These are phyloP conservation scores for Condylura cristata DNA, from an alignment of 2,113 vertebrate genomes.

Conservation along the genomic window DNA sequence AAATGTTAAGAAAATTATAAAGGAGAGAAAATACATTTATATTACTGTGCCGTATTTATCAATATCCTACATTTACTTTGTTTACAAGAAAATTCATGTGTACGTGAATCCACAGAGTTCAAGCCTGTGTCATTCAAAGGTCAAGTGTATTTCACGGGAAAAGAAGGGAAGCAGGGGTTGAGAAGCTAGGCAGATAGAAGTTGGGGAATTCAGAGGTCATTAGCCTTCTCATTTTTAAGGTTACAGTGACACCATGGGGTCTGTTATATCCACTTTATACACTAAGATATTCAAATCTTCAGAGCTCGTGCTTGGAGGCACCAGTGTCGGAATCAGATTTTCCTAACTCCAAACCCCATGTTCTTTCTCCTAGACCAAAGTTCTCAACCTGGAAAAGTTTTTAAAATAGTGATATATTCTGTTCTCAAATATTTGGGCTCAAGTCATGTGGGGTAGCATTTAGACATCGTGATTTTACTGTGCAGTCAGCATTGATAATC, in stretches of 20 bases:
- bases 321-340: not conserved
- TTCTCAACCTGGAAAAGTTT: not conserved
- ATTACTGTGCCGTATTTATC: no score
- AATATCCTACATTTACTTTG: no score
- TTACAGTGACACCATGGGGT: not conserved
- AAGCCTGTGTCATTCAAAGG: no score
- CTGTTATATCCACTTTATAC: not conserved
- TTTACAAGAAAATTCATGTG: no score
- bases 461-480: not conserved
- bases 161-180: not conserved
- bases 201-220: not conserved
- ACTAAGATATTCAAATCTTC: not conserved
- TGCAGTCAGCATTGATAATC: not conserved
- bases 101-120: no score
- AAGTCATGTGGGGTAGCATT: not conserved
- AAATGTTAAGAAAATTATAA: no score
- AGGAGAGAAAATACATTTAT: no score
- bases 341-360: not conserved
- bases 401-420: not conserved
- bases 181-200: not conserved
- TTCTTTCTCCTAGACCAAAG: not conserved
- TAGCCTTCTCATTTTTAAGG: not conserved
- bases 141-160: not conserved
- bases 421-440: not conserved
- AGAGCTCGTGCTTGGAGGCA: not conserved